These are phyloP conservation scores for Spea multiplicata DNA, from an alignment of 2,113 vertebrate species.

Conservation along the genomic window DNA sequence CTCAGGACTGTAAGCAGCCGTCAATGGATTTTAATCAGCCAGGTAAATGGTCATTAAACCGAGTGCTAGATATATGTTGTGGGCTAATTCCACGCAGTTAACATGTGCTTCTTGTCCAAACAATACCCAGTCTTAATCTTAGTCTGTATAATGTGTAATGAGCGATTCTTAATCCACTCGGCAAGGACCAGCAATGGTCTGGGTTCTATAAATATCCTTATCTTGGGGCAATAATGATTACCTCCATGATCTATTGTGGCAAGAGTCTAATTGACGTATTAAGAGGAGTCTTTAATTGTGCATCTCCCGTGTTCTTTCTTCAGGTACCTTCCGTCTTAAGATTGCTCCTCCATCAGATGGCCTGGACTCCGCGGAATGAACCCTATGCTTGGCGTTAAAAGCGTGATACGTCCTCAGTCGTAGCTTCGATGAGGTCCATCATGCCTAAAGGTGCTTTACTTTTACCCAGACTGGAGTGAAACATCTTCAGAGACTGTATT, in stretches of 20 bases:
- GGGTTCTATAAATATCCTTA: no score
- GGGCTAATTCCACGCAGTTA: not conserved
- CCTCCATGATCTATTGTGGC: no score
- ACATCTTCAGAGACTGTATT: conserved; percentile 9
- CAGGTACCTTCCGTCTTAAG: conserved; percentile 93
- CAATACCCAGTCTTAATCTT: not conserved
- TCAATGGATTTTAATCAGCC: conserved; percentile 90
- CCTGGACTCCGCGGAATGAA: conserved; percentile 88
- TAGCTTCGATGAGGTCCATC: not conserved
- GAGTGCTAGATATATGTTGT: not conserved
- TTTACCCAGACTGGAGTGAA: conserved; percentile 48
- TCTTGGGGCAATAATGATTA: no score
- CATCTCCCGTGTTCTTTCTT: not conserved
- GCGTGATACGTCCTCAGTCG: not conserved
- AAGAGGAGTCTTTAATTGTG: no score
- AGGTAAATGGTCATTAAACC: conserved; percentile 67
- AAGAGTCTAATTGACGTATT: no score
- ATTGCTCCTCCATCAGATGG: conserved; percentile 87
- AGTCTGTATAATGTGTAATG: no score
- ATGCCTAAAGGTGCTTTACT: conserved; percentile 47
- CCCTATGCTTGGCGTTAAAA: not conserved
- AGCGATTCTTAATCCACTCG: no score
- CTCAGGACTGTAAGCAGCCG: conserved; percentile 97
- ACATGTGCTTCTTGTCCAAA: no score
- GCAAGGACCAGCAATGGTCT: no score